Conservation (phyloP, 2,113 vertebrate genomes). For the Trogon melanurus region DNA sequence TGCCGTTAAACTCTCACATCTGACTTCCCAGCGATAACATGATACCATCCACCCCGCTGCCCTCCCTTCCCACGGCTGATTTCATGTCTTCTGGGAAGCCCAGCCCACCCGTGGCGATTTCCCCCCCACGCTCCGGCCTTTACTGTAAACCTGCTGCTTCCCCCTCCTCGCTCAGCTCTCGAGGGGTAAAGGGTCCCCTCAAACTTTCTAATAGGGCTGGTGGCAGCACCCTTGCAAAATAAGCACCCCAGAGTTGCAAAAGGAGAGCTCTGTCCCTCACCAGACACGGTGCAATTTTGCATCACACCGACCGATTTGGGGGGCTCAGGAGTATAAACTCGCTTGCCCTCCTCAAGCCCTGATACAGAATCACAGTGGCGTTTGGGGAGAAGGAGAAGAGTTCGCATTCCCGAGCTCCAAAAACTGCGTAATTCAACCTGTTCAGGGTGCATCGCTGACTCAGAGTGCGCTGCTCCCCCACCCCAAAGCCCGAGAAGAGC, state of each 20-base stretch:
- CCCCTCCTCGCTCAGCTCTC: neutral
- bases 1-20: neutral
- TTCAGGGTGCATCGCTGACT: neutral
- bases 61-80: neutral
- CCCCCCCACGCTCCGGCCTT: neutral
- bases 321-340: neutral
- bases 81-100: slow-evolving; percentile 52
- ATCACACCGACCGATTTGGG: neutral
- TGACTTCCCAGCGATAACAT: neutral
- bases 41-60: neutral
- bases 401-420: neutral
- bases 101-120: neutral
- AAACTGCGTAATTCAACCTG: neutral
- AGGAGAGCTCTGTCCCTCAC: neutral
- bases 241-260: neutral
- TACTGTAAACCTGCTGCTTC: neutral
- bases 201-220: fast-evolving
- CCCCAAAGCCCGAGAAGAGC: neutral
- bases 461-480: neutral
- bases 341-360: neutral
- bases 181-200: neutral
- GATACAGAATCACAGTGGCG: neutral
- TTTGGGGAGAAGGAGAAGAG: neutral
- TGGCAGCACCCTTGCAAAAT: neutral
- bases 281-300: fast-evolving